These are phyloP conservation scores for Nephila pilipes DNA, from an alignment of 1,140 invertebrate species.

Conservation along the genomic window DNA sequence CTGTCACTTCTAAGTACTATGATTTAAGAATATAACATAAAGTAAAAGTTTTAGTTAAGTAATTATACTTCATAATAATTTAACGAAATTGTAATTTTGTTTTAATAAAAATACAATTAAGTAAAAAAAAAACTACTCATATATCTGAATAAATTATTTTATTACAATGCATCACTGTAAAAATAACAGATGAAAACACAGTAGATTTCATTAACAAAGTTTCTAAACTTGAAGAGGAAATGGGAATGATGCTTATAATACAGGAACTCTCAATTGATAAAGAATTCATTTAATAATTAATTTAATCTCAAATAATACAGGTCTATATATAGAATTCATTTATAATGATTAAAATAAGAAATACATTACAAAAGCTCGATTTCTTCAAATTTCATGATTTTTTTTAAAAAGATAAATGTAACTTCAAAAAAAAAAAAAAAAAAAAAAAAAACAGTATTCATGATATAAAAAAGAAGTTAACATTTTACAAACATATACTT, in stretches of 20 bases:
- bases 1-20: too few relatives aligned
- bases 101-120: not conserved
- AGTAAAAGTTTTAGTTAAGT: too few relatives aligned
- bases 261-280: not conserved
- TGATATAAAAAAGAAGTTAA: too few relatives aligned
- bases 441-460: too few relatives aligned
- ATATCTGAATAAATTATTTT: slow-evolving; percentile 11
- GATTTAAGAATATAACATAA: too few relatives aligned
- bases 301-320: not conserved
- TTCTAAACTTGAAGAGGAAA: not conserved
- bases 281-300: not conserved
- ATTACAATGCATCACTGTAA: slow-evolving; percentile 18
- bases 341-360: not conserved
- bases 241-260: not conserved
- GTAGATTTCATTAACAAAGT: slow-evolving; percentile 4
- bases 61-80: too few relatives aligned
- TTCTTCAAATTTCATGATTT: not conserved
- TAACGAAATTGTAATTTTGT: not conserved
- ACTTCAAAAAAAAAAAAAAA: too few relatives aligned
- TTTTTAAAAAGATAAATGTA: not conserved
- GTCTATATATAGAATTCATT: not conserved
- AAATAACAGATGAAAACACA: not conserved
- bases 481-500: too few relatives aligned
- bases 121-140: not conserved
- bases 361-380: not conserved